Evolutionary conservation across 2,113 vertebrate genomes (phyloP), one percentile per base, ranked within the genome.

Genomic region (Sclerurus mexicanus): DNA sequence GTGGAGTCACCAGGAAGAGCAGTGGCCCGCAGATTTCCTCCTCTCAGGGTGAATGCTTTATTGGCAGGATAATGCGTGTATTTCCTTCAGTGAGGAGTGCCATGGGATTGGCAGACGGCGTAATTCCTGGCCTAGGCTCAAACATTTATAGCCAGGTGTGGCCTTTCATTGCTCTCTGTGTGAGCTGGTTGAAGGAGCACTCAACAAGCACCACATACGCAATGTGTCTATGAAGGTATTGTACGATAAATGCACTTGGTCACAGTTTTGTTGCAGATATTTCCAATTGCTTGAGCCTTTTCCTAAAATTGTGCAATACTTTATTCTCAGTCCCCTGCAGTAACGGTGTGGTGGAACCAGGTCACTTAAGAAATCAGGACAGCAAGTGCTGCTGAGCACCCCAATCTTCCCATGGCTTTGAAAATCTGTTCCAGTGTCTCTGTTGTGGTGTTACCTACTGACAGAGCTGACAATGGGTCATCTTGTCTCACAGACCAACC

Each of bases 21-120:
- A 24, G 46, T 35, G 76, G 88, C 40, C 53, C 1, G 10, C 73
- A 62, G 76, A 87, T 80, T 91, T 87, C 69, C 85, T 96, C 92
- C 92, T 95, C 56, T 79, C 27, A 9, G 77, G 24, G 44, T 47
- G 59, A 69, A 33, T 13, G 55, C 60, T 89, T 96, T 87, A 86
- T 77, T 69, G 87, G 89, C 72, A 88, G 93, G 85, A 96, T 89
- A 96, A 96, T 40, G 64, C 5, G 8, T 28, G 23, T 10, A 33
- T 86, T 85, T 66, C 96, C 95, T 69, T 73, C 95, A 77, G 85
- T 0, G 0, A 82, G 69, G 74, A n/a, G 44, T 69, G 62, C 40
- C 39, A 31, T 27, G 50, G 83, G 50, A 77, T 86, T 78, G 68
- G 49, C 79, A 89, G 66, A 76, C 25, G 28, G 66, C 92, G 58